These are phyloP conservation scores for Tinea semifulvella DNA, from an alignment of 2,888 invertebrate genomes.

Conservation along the genomic window DNA sequence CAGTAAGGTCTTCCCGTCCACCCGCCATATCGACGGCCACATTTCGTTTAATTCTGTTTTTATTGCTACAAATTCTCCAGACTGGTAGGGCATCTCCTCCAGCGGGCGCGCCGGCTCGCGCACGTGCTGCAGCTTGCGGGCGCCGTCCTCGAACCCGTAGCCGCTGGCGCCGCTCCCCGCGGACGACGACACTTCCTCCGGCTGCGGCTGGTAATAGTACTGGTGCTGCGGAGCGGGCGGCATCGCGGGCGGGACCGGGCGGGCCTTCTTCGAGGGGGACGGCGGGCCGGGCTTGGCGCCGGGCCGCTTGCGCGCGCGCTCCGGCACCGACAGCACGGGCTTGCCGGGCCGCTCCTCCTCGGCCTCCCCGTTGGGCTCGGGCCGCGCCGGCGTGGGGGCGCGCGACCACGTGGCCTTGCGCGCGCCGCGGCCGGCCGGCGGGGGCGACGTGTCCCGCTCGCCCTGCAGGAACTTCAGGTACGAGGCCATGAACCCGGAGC, in stretches of 20 bases:
- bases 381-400: no score
- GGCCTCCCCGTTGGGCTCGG: no score
- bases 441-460: slow-evolving; percentile 83
- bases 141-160: no score
- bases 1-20: slow-evolving; percentile 83
- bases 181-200: slow-evolving; percentile 69
- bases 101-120: slow-evolving; percentile 43
- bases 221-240: slow-evolving; percentile 59
- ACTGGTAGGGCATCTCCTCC: slow-evolving; percentile 75
- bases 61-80: slow-evolving; percentile 88
- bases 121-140: no score
- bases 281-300: slow-evolving; percentile 44
- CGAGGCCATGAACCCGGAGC: slow-evolving; percentile 86
- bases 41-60: slow-evolving; percentile 83
- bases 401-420: slow-evolving; percentile 74
- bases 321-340: slow-evolving; percentile 62
- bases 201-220: slow-evolving; percentile 66
- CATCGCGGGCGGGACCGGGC: slow-evolving; percentile 37
- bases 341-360: slow-evolving; percentile 58
- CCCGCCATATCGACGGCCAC: slow-evolving; percentile 90
- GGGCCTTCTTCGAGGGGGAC: slow-evolving; percentile 31
- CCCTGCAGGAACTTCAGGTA: slow-evolving; percentile 87
- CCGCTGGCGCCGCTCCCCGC: no score
- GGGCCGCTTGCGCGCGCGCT: slow-evolving; percentile 41
- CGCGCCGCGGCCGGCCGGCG: slow-evolving; percentile 73